Base-by-base conservation (phyloP, 2,888 invertebrate genomes). In the Smittia sp. region DNA sequence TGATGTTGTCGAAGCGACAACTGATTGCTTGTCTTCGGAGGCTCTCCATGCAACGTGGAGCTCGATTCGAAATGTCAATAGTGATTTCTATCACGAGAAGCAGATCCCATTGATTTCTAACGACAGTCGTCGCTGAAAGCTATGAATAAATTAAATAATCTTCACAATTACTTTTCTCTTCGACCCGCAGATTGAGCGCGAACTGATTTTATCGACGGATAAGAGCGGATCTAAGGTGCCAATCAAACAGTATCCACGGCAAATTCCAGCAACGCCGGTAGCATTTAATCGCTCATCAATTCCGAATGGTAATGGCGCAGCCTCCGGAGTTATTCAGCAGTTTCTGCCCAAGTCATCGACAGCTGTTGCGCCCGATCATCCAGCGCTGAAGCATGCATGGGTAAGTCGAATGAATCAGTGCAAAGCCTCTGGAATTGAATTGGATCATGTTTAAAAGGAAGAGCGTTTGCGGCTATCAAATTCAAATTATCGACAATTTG, bases 221-320 rank as follows among this genome's bases (percentile, higher is more conserved):
- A 91, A 91, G 80, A 91, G 90, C 82, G 90, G 89, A 81, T 89
- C 90, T 41, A 91, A 91, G 81, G 90, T 91, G 74, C 91, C 91
- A 1, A 89, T 91, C 76, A 85, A 91, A 74, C 89, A 90, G 80
- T 91, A 91, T 78, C 89, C 90, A 78, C 87, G 89, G 79, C 89
- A 90, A 80, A 91, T 91, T 78, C 89, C 90, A 78, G 87, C 89
- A 79, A 86, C 86, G 78, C 81, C 85, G 76, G 83, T 84, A 24
- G 75, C 75, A 20, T 41, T 63, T 32, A 63, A 74, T 39, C 74
- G 75, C n/a, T 73, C 72, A 27, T 73, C 73, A 27, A 46, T 27
- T 46, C 15, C 73, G 9, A 73, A 73, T 65, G 73, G 73, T 46
- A 73, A 73, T 65, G 54, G 74, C 22, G 74, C 20, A 22, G 58